phyloP scores from a whole-genome alignment of 1,140 invertebrate species.

The Eriocheir sinensis region DNA sequence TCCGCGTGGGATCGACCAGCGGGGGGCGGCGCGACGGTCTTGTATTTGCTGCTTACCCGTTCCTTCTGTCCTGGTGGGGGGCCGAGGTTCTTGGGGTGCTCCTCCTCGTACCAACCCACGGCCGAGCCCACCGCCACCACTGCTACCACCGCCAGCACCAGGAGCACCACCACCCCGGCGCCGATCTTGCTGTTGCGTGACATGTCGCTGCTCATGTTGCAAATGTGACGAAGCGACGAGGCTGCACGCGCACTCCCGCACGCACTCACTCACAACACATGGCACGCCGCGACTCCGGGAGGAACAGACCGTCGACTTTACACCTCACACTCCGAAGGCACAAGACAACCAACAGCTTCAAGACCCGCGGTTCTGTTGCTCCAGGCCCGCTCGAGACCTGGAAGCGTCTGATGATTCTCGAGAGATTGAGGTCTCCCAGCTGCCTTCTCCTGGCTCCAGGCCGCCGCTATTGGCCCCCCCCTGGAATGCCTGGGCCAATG shows the following conservation, averaged over 20 bases:
- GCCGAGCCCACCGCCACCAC: constrained; percentile 69
- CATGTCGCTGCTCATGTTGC: constrained; percentile 57
- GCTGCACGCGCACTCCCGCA: neutral
- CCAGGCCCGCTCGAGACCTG: constrained; percentile 53
- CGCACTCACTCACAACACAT: neutral
- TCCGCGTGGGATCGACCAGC: neutral
- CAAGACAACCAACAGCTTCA: neutral
- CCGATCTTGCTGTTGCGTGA: constrained; percentile 70
- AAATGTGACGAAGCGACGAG: neutral
- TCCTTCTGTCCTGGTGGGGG: constrained; percentile 57
- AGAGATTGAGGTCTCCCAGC: constrained; percentile 62
- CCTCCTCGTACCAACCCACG: constrained; percentile 74
- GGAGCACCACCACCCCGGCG: constrained; percentile 65
- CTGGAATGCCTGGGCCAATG: constrained; percentile 37
- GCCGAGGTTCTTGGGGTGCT: neutral
- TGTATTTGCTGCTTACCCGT: constrained; percentile 72
- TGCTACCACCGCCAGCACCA: constrained; percentile 71
- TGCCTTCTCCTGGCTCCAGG: constrained; percentile 53
- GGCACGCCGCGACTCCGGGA: neutral
- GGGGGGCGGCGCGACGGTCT: neutral
- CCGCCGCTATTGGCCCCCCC: constrained; percentile 27
- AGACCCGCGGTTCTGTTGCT: neutral
- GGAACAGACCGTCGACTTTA: neutral
- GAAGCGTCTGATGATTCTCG: constrained; percentile 62
- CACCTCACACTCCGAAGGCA: neutral